Conservation (phyloP, 2,888 invertebrate species). For the Alentia gelatinosa region DNA sequence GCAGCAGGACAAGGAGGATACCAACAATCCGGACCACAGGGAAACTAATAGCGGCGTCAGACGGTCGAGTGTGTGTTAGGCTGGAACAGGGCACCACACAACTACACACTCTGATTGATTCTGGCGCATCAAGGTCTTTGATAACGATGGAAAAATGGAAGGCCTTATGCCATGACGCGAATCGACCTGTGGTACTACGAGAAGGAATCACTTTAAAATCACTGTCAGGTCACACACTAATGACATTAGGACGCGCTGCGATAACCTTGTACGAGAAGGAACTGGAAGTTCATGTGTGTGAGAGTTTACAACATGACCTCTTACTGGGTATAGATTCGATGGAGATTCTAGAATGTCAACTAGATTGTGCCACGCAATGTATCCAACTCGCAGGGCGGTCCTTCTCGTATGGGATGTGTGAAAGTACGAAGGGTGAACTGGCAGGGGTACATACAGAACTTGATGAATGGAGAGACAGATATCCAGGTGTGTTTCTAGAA, state of each 20-base stretch:
- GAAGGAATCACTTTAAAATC: not conserved
- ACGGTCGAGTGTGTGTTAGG: not conserved
- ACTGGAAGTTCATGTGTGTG: not conserved
- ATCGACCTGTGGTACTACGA: not conserved
- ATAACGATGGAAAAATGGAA: not conserved
- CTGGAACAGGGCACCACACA: not conserved
- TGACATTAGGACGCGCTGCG: not conserved
- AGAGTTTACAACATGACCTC: not conserved
- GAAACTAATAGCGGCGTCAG: not conserved
- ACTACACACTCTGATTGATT: not conserved
- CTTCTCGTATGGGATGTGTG: not conserved
- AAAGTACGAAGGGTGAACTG: not conserved
- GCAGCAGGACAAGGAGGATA: not conserved
- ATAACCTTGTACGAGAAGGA: not conserved
- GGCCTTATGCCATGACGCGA: not conserved
- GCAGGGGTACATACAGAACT: not conserved
- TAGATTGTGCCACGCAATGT: not conserved
- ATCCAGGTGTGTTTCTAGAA: not conserved
- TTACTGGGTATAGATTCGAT: not conserved
- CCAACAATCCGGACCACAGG: not conserved
- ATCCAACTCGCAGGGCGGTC: not conserved
- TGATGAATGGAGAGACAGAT: not conserved
- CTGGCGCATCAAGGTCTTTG: not conserved
- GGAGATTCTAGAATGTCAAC: not conserved
- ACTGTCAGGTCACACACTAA: not conserved